phyloP scores from a whole-genome alignment of 2,113 vertebrate species.

The Macrotis lagotis region DNA sequence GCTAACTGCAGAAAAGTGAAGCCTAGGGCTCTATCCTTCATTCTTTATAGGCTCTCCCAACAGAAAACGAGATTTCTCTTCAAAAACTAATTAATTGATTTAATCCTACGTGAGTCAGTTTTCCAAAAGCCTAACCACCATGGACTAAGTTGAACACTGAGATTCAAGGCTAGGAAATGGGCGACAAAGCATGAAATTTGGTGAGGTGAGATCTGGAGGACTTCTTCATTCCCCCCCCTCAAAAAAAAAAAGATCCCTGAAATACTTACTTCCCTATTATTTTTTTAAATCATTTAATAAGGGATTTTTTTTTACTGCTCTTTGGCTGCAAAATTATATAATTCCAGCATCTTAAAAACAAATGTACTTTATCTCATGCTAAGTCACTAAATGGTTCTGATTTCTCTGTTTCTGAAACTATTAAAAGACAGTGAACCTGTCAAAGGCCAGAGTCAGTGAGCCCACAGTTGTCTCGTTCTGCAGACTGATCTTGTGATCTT shows the following conservation, averaged over 20 bases:
- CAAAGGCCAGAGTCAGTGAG: constrained; percentile 75
- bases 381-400: background rate
- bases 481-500: constrained; percentile 71
- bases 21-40: background rate
- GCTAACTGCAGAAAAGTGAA: background rate
- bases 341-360: constrained; percentile 18
- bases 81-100: background rate
- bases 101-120: background rate
- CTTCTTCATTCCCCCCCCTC: background rate
- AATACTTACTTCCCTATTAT: constrained; percentile 20
- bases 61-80: background rate
- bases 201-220: background rate
- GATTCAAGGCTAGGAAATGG: background rate
- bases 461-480: constrained; percentile 75
- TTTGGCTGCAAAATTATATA: background rate
- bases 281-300: background rate
- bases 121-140: background rate
- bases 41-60: background rate
- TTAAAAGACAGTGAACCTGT: constrained; percentile 53
- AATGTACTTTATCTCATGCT: constrained; percentile 11
- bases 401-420: constrained; percentile 46
- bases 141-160: background rate
- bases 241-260: background rate
- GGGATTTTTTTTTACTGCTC: constrained; percentile 21
- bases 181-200: background rate